Evolutionary conservation across 2,113 vertebrate genomes (phyloP).

Genomic region (Nipponia nippon): DNA sequence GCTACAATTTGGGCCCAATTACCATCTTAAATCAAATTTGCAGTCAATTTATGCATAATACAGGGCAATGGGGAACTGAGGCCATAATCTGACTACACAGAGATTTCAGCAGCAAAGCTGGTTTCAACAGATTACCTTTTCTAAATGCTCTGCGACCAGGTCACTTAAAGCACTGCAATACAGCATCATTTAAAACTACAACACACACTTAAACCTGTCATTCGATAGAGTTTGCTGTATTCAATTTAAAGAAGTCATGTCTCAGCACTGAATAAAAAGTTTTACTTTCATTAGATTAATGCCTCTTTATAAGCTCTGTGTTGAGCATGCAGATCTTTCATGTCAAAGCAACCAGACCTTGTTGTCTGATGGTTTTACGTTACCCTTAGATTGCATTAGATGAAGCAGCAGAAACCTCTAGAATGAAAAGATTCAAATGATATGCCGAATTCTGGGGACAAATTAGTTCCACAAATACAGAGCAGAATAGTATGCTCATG

Average conservation of each 20-base stretch:
- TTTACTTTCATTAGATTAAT: conserved; percentile 5
- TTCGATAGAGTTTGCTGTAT: not conserved
- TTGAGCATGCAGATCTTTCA: not conserved
- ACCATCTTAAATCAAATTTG: conserved; percentile 19
- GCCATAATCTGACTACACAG: not conserved
- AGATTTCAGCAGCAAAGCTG: conserved; percentile 18
- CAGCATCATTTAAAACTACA: not conserved
- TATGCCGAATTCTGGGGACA: not conserved
- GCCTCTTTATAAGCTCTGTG: not conserved
- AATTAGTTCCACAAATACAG: not conserved
- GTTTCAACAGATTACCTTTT: conserved; percentile 41
- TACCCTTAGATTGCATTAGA: not conserved
- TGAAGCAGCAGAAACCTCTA: not conserved
- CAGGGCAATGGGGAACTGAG: not conserved
- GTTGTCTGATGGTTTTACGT: not conserved
- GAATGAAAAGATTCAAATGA: not conserved
- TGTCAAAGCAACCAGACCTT: not conserved
- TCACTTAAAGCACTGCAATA: not conserved
- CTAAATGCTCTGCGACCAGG: conserved; percentile 15
- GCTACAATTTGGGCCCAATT: not conserved
- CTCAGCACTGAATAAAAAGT: not conserved
- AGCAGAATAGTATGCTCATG: not conserved
- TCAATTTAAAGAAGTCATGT: not conserved
- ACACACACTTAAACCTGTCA: not conserved
- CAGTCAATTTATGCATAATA: not conserved